Base-by-base conservation (phyloP, 2,888 invertebrate genomes). In the Limenitis camilla region DNA sequence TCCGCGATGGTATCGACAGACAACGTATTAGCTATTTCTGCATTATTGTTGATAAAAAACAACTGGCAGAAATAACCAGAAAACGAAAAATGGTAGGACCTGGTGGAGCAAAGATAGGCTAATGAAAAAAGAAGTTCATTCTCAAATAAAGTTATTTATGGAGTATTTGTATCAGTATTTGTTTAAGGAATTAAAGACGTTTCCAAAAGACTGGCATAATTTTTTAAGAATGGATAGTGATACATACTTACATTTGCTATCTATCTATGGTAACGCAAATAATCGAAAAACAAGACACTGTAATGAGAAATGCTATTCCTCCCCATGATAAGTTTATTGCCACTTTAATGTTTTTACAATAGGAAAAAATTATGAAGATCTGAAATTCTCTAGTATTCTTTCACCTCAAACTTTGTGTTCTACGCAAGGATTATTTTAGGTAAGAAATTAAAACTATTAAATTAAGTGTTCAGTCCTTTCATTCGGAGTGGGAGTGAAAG, bases 181-280 rank as follows among this genome's bases (percentile, higher is more conserved):
- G 32, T 32, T 32, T 6, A 9, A 2, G 4, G 32, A 32, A 32
- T 32, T 32, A 32, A 32, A 32, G 9, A 32, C 9, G 32, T 39
- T 39, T 39, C 19, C 39, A 39, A 39, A 39, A 39, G 39, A 39
- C 39, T 39, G 39, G 39, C 39, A 39, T 39, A 39, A 11, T 39
- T 39, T 39, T 19, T 39, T 39, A 11, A 32, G 32, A 32, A 32
- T 32, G 40, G 40, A 40, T 40, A 27, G 29, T 40, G 40, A 40
- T 40, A 40, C 40, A 29, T 40, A 40, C 40, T 27, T 40, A 40
- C 40, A 40, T 40, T n/a, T 40, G 29, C n/a, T n/a, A n/a, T n/a
- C 40, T 40, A 29, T 28, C 27, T 40, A 40, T 40, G 40, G 40
- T 40, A 40, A 29, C 40, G 29, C 40, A 27, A 40, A 40, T 40